These are phyloP conservation scores for Lacanobia oleracea DNA, from an alignment of 2,888 invertebrate genomes.

Conservation along the genomic window DNA sequence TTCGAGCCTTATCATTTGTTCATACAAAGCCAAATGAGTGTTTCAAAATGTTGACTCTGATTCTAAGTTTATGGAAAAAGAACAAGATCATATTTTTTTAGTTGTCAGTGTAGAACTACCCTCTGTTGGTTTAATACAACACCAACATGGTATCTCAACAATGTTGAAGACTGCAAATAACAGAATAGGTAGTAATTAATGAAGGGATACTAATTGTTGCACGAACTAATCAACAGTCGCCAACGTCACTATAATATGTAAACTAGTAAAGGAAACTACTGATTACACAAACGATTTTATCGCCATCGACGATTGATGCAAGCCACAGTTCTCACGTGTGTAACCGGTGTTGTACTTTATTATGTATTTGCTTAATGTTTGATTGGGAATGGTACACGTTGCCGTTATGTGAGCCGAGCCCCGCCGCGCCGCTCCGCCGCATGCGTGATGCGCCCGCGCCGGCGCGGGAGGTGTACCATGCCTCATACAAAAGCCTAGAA, in stretches of 20 bases:
- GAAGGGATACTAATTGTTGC: slow-evolving; percentile 36
- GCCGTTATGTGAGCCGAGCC: slow-evolving; percentile 56
- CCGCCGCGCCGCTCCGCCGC: slow-evolving; percentile 26
- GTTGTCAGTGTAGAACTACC: too few species aligned
- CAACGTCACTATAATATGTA: slow-evolving; percentile 34
- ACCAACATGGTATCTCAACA: slow-evolving; percentile 5
- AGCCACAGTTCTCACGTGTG: slow-evolving; percentile 24
- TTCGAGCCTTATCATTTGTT: slow-evolving; percentile 9
- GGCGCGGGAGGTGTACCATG: slow-evolving; percentile 33
- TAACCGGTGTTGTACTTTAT: slow-evolving; percentile 32
- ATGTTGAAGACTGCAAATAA: slow-evolving; percentile 8
- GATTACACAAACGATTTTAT: slow-evolving; percentile 26
- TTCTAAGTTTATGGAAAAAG: slow-evolving; percentile 7
- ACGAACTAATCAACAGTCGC: slow-evolving; percentile 37
- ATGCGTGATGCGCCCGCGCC: slow-evolving; percentile 41
- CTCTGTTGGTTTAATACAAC: slow-evolving; percentile 5
- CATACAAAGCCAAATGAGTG: slow-evolving; percentile 4
- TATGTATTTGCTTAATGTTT: slow-evolving; percentile 39
- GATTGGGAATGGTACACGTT: slow-evolving; percentile 50
- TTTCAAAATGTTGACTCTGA: slow-evolving; percentile 17
- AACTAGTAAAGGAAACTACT: slow-evolving; percentile 35
- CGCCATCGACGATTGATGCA: slow-evolving; percentile 3
- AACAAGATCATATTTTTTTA: neutral
- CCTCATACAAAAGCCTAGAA: slow-evolving; percentile 76
- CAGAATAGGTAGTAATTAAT: slow-evolving; percentile 31